Evolutionary conservation across 2,888 invertebrate species (phyloP).

Genomic region (Pristionchus fissidentatus): DNA sequence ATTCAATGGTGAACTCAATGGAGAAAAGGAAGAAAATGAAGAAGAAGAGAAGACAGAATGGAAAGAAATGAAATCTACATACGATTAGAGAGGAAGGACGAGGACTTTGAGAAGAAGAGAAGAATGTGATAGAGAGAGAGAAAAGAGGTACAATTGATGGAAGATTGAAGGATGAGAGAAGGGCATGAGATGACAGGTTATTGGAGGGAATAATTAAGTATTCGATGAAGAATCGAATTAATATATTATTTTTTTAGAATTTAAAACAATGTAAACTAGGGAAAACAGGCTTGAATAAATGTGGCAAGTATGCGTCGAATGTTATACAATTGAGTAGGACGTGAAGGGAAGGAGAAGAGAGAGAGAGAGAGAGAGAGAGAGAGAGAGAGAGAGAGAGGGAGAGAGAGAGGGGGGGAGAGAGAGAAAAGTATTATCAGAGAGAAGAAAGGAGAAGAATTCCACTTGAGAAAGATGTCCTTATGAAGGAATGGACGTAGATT

Average conservation of each 20-base stretch:
- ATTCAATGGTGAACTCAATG: neutral
- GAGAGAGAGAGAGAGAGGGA: neutral
- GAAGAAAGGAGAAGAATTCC: too few relatives aligned
- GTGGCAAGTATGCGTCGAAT: neutral
- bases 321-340: neutral
- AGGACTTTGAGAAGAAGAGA: slow-evolving; percentile 33
- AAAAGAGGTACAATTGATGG: neutral
- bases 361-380: neutral
- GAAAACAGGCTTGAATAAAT: too few relatives aligned
- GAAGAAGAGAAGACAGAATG: slow-evolving; percentile 31
- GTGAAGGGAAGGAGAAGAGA: neutral
- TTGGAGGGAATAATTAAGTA: neutral
- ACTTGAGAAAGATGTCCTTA: too few relatives aligned
- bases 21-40: slow-evolving; percentile 32
- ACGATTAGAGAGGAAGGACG: slow-evolving; percentile 29
- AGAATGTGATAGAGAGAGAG: neutral
- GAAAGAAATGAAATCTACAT: slow-evolving; percentile 48
- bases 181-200: neutral
- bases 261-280: too few relatives aligned
- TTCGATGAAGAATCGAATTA: slow-evolving; percentile 27
- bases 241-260: too few relatives aligned
- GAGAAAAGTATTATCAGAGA: too few relatives aligned
- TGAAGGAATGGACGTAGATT: too few relatives aligned
- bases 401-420: neutral
- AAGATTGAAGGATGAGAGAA: neutral